These are phyloP conservation scores for Heliconius melpomene DNA, from an alignment of 1,140 invertebrate species.

Conservation along the genomic window DNA sequence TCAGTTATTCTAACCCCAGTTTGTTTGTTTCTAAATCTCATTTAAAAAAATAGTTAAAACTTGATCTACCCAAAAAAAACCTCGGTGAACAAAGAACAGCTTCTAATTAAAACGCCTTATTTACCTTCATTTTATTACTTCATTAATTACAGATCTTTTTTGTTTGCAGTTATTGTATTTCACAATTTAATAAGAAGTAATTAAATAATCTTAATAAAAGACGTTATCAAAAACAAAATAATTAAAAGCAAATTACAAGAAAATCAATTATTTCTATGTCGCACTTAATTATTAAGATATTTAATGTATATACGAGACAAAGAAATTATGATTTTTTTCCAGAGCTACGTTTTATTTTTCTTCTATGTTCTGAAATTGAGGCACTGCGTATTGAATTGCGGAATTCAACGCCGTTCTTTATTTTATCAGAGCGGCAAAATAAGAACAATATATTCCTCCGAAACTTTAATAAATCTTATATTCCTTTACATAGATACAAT, in stretches of 20 bases:
- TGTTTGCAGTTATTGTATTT: not conserved
- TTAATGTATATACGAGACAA: not conserved
- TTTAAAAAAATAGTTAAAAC: no score
- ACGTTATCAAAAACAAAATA: not conserved
- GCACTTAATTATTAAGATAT: not conserved
- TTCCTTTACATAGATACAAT: no score
- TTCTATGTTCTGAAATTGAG: no score
- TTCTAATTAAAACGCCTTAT: conserved; percentile 2
- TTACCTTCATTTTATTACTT: not conserved
- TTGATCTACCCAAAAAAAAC: not conserved
- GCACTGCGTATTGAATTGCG: no score
- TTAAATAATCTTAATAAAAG: not conserved
- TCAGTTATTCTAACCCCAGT: not conserved
- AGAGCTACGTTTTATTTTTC: no score
- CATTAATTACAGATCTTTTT: not conserved
- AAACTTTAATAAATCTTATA: no score
- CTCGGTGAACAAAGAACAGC: not conserved
- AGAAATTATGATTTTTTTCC: no score
- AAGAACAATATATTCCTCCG: no score
- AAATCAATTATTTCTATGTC: not conserved
- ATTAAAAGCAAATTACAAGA: not conserved
- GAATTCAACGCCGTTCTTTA: no score
- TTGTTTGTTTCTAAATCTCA: not conserved
- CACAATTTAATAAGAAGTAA: conserved; percentile 1
- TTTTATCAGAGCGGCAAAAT: no score